Evolutionary conservation across 2,113 vertebrate species (phyloP), one percentile per base, ranked within the genome.

Genomic region (Periophthalmodon schlosseri): DNA sequence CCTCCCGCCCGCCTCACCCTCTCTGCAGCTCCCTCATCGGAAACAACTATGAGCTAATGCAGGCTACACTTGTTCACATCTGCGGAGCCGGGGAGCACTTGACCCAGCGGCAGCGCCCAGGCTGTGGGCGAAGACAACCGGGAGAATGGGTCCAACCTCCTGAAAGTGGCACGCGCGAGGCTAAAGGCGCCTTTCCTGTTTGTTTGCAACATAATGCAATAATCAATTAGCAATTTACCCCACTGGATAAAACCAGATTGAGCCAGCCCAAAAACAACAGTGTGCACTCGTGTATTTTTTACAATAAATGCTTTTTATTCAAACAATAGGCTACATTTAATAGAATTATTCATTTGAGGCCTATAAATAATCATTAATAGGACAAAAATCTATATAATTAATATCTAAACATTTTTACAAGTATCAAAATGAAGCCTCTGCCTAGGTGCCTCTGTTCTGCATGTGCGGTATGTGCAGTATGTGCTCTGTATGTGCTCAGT

Each of bases 41-140:
- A 79, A 86, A 82, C 80, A 82, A 70, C 64, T 79, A 83, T 79
- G 87, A 84, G 72, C 87, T 78, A 78, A 86, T 58, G 64, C 77
- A 77, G 76, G 71, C 77, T 65, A 47, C 5, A 28, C 57, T 68
- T 78, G 76, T 72, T 68, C 65, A n/a, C 74, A 73, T 77, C 73
- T 18, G 21, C n/a, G 44, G 68, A 50, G 13, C 1, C 50, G 4
- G 50, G 50, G 50, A 16, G 2, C 23, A 14, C 5, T 33, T 15
- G 28, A 34, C 28, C 60, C 39, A 34, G 15, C 60, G 6, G 28
- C 0, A 0, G 52, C 1, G 9, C n/a, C 52, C 28, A 63, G 28
- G 12, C 34, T 5, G 5, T 6, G 34, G 7, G 14, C 7, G 28
- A 7, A 14, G 15, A 28, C 1, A 15, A 20, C 18, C 0, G 34